phyloP scores from a whole-genome alignment of 2,113 vertebrate species.

The Lynx canadensis region DNA sequence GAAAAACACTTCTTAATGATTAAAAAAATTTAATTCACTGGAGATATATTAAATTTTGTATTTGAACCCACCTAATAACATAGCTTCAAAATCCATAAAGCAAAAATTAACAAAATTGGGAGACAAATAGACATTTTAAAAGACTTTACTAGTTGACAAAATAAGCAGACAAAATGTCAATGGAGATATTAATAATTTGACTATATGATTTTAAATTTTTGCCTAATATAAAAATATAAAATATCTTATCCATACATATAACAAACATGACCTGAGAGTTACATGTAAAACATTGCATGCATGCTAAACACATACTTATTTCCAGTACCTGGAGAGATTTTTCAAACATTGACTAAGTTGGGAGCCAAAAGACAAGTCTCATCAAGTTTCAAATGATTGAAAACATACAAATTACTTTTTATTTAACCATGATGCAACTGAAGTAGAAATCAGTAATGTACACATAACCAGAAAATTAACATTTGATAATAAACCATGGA shows the following conservation, averaged over 20 bases:
- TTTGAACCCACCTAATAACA: not conserved
- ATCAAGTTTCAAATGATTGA: not conserved
- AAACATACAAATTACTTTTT: not conserved
- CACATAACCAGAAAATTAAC: not conserved
- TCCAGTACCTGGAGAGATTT: not conserved
- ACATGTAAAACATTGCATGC: not conserved
- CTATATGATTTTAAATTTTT: not conserved
- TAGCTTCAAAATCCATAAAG: not conserved
- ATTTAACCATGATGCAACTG: not conserved
- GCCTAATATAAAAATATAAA: not conserved
- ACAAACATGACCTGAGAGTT: not conserved
- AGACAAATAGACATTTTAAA: not conserved
- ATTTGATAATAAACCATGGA: not conserved
- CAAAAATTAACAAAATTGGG: not conserved
- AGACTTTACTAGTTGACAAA: not conserved
- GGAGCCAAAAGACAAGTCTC: not conserved
- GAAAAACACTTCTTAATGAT: not conserved
- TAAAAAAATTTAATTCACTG: not conserved
- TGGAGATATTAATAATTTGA: not conserved
- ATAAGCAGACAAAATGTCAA: not conserved
- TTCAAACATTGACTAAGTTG: not conserved
- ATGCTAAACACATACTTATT: not conserved
- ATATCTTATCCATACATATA: not conserved
- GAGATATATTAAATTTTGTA: not conserved
- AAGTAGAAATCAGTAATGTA: not conserved